phyloP scores from a whole-genome alignment of 2,888 invertebrate genomes.

The Elaeidobius kamerunicus region DNA sequence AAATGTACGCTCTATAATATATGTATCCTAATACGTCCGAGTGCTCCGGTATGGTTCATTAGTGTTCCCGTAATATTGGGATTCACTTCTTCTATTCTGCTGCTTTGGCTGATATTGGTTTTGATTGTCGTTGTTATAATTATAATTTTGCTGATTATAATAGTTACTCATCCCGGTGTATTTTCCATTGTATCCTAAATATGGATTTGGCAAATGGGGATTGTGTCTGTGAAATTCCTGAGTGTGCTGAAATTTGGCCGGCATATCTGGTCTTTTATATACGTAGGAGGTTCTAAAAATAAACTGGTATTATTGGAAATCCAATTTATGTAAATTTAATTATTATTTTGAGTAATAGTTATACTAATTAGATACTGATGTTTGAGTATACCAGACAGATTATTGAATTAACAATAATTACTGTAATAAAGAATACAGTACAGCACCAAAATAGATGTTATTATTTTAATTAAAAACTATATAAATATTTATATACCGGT shows the following conservation, averaged over 20 bases:
- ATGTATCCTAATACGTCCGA: no score
- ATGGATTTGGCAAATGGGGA: constrained; percentile 34
- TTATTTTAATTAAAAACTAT: no score
- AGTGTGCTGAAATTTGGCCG: constrained; percentile 15
- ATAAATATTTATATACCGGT: no score
- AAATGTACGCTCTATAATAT: no score
- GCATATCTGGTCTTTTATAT: constrained; percentile 1
- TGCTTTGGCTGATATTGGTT: constrained; percentile 3
- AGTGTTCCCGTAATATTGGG: constrained; percentile 3
- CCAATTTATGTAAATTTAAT: no score
- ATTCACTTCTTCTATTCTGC: background rate
- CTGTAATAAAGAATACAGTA: no score
- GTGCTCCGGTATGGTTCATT: constrained; percentile 8
- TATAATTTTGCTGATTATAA: constrained; percentile 9
- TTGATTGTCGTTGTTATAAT: constrained; percentile 16
- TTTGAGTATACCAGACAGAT: no score
- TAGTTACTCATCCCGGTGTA: constrained; percentile 16
- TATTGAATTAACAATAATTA: no score
- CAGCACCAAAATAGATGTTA: no score
- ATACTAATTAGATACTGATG: no score
- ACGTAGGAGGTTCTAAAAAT: constrained; percentile 11
- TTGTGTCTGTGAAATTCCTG: constrained; percentile 30
- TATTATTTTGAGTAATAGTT: no score
- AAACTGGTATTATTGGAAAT: no score
- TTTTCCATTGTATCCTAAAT: constrained; percentile 24